Conservation (phyloP, 2,797 vertebrate species). For the Artibeus jamaicensis region DNA sequence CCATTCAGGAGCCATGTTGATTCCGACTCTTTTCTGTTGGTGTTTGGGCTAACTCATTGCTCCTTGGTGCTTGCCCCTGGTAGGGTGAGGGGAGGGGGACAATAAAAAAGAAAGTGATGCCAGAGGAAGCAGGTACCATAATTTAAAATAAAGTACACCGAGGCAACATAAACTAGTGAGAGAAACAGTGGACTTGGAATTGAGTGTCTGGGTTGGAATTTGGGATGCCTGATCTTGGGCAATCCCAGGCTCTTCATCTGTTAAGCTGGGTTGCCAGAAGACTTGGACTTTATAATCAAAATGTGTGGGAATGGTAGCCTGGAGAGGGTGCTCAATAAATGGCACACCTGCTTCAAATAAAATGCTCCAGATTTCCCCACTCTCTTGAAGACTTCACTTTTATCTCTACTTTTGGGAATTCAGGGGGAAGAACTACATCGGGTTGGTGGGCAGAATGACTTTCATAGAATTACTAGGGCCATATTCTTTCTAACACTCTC, state of each 20-base stretch:
- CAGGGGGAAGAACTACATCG: not conserved
- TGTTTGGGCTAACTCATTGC: not conserved
- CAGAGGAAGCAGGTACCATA: not conserved
- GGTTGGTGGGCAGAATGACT: not conserved
- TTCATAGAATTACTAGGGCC: not conserved
- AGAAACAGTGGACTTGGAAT: not conserved
- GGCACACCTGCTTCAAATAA: not conserved
- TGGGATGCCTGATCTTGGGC: not conserved
- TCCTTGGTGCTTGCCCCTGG: not conserved
- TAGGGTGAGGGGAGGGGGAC: not conserved
- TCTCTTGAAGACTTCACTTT: not conserved
- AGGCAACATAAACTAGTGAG: not conserved
- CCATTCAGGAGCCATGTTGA: accelerated
- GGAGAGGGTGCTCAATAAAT: not conserved
- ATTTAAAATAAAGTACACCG: not conserved
- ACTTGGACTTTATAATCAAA: not conserved
- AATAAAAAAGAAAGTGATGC: not conserved
- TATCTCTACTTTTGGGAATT: not conserved
- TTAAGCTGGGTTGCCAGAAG: not conserved
- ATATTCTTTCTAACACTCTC: not conserved
- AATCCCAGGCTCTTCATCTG: not conserved
- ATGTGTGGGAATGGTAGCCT: not conserved
- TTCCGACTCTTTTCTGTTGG: not conserved
- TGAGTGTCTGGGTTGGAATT: not conserved
- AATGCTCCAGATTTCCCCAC: not conserved